Conservation (phyloP, 2,888 invertebrate species). For the Caenorhabditis sulstoni region DNA sequence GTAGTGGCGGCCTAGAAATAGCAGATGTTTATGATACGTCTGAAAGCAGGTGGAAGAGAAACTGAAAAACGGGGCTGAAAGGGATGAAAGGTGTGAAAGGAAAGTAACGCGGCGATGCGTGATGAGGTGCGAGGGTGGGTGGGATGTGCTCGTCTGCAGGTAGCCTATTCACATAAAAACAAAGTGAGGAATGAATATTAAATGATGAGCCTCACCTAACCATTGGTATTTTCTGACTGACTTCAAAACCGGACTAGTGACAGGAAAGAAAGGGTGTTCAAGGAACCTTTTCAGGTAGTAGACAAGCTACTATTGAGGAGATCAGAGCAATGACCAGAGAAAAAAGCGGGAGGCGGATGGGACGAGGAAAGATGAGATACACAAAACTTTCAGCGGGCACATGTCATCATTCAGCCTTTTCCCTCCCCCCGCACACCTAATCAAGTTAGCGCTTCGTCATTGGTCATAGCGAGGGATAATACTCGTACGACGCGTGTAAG, state of each 20-base stretch:
- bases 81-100: slow-evolving; percentile 1
- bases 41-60: background rate
- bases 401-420: slow-evolving; percentile 33
- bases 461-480: background rate
- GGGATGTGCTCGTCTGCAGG: slow-evolving; percentile 5
- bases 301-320: too few species aligned
- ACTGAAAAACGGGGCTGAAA: slow-evolving; percentile 5
- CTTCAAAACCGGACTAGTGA: too few species aligned
- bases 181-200: slow-evolving; percentile 1
- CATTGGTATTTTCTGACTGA: too few species aligned
- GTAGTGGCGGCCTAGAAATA: too few species aligned
- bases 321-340: too few species aligned
- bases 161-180: slow-evolving; percentile 1
- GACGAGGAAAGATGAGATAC: background rate
- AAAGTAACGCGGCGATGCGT: slow-evolving; percentile 33
- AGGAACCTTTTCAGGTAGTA: too few species aligned
- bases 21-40: too few species aligned
- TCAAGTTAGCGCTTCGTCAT: slow-evolving; percentile 48
- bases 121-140: slow-evolving; percentile 29
- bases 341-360: too few species aligned
- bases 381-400: slow-evolving; percentile 12
- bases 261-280: too few species aligned
- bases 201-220: background rate
- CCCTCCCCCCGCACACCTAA: slow-evolving; percentile 23
- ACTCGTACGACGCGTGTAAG: background rate